Conservation (phyloP, 2,888 invertebrate species). For the Sminthurides aquaticus region DNA sequence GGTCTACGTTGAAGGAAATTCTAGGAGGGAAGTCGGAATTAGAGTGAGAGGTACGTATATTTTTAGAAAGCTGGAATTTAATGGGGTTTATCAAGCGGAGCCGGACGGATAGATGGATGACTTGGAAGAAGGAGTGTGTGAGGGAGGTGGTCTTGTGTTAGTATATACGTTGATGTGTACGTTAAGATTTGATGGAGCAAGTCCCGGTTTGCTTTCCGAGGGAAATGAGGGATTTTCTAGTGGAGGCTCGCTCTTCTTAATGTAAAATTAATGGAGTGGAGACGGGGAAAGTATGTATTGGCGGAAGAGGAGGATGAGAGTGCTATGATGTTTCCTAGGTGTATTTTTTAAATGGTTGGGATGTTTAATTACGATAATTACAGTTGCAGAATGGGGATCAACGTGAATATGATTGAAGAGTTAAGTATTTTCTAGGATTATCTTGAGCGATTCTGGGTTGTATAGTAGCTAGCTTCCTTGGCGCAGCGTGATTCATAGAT, state of each 20-base stretch:
- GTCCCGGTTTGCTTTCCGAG: neutral
- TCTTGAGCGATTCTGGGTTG: neutral
- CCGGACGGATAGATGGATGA: too few species aligned
- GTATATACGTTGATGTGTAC: too few species aligned
- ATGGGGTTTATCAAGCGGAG: neutral
- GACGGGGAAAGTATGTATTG: neutral
- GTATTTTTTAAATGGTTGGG: neutral
- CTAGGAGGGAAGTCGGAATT: too few species aligned
- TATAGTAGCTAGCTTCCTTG: neutral
- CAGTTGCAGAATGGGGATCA: neutral
- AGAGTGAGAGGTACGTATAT: neutral
- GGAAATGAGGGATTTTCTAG: neutral
- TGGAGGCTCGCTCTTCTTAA: neutral
- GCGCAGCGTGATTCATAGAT: neutral
- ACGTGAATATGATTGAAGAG: slow-evolving; percentile 2
- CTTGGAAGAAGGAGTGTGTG: too few species aligned
- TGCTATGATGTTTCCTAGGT: neutral
- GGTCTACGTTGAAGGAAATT: too few species aligned
- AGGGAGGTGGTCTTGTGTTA: too few species aligned
- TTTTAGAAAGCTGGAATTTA: neutral
- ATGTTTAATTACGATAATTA: slow-evolving; percentile 3
- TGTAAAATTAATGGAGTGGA: neutral
- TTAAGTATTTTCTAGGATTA: neutral
- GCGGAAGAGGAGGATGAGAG: neutral
- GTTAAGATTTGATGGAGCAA: too few species aligned